These are phyloP conservation scores for Xenus cinereus DNA, from an alignment of 2,113 vertebrate genomes.

Conservation along the genomic window DNA sequence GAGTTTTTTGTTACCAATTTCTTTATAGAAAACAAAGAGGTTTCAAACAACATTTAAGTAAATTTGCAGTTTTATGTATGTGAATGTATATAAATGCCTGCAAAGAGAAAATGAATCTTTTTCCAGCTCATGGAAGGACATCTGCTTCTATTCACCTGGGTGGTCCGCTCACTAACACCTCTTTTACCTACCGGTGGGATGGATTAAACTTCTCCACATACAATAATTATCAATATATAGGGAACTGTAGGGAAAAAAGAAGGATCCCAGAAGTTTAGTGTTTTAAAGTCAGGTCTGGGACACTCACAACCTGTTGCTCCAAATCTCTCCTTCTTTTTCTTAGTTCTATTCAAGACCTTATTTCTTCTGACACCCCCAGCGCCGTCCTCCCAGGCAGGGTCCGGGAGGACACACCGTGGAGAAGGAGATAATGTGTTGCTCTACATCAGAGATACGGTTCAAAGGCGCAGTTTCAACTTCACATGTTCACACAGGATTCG, in stretches of 20 bases:
- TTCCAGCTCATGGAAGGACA: not conserved
- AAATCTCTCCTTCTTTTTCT: not conserved
- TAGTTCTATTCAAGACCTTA: not conserved
- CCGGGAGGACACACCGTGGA: fast-evolving
- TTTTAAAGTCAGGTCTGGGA: not conserved
- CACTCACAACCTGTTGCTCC: not conserved
- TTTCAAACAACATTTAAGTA: not conserved
- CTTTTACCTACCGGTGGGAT: not conserved
- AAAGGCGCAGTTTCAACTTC: not conserved
- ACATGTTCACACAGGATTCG: not conserved
- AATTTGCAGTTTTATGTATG: not conserved
- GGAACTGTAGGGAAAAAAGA: not conserved
- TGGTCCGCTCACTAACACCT: not conserved
- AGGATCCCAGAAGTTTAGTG: not conserved
- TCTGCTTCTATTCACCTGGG: not conserved
- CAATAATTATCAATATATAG: not conserved
- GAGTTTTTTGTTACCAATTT: not conserved
- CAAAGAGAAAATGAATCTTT: not conserved
- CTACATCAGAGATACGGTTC: not conserved
- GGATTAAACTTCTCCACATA: not conserved
- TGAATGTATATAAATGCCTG: not conserved
- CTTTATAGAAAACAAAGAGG: not conserved
- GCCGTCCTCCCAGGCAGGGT: not conserved
- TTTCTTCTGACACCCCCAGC: not conserved
- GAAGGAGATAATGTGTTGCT: not conserved